Evolutionary conservation across 2,797 vertebrate species (phyloP).

Genomic region (Parambassis ranga): DNA sequence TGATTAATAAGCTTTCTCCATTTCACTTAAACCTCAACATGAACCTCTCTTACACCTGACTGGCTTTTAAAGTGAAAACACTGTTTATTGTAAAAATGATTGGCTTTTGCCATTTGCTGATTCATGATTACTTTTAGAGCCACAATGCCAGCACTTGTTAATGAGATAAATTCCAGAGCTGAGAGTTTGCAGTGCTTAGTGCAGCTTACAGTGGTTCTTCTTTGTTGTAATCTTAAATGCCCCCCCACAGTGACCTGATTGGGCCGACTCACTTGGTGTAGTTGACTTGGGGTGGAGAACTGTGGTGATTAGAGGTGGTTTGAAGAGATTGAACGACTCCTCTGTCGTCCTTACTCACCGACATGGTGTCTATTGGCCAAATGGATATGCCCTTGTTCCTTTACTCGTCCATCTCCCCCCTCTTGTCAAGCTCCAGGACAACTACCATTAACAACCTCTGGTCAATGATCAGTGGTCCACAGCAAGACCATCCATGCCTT

Average conservation of each 20-base stretch:
- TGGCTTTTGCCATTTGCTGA: background rate
- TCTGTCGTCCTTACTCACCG: background rate
- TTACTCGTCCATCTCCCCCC: constrained; percentile 36
- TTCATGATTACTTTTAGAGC: constrained; percentile 9
- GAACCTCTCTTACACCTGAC: background rate
- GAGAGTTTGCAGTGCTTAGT: constrained; percentile 14
- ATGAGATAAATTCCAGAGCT: constrained; percentile 29
- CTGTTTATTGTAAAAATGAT: background rate
- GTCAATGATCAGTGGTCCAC: constrained; percentile 53
- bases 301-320: constrained; percentile 8
- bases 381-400: constrained; percentile 14
- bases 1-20: background rate
- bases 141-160: background rate
- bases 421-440: constrained; percentile 23
- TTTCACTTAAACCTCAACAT: constrained; percentile 1
- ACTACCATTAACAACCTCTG: constrained; percentile 34
- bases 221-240: constrained; percentile 28
- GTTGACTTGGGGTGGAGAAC: background rate
- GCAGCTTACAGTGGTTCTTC: constrained; percentile 7
- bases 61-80: background rate
- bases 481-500: constrained; percentile 17
- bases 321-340: constrained; percentile 4
- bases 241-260: constrained; percentile 30
- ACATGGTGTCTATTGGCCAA: background rate
- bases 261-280: background rate